phyloP scores from a whole-genome alignment of 2,797 vertebrate species.

The Microctenopoma stevenorrisi region DNA sequence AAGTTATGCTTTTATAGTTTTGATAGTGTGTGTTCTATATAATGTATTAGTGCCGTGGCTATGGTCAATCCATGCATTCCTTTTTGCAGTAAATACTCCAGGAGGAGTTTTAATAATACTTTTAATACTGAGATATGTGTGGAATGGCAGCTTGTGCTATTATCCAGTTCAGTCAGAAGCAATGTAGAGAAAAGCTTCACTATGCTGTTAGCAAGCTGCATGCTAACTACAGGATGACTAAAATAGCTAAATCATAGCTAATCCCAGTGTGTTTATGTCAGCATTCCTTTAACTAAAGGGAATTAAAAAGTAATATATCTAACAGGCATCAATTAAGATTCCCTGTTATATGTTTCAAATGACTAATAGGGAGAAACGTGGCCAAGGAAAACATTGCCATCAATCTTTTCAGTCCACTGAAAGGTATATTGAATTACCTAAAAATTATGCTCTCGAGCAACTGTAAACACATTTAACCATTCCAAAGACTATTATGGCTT shows the following conservation, averaged over 20 bases:
- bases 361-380: constrained; percentile 36
- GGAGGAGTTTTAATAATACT: constrained; percentile 35
- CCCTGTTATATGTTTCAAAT: constrained; percentile 20
- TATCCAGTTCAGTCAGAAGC: constrained; percentile 26
- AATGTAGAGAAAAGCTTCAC: constrained; percentile 15
- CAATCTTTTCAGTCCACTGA: constrained; percentile 18
- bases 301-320: constrained; percentile 22
- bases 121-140: constrained; percentile 24
- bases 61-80: constrained; percentile 28
- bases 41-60: constrained; percentile 60
- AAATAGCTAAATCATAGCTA: constrained; percentile 35
- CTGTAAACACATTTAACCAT: constrained; percentile 48
- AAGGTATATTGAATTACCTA: constrained; percentile 22
- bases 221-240: constrained; percentile 16
- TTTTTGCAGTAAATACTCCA: constrained; percentile 39
- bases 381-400: constrained; percentile 22
- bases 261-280: constrained; percentile 32
- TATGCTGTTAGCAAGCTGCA: constrained; percentile 28
- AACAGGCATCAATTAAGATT: constrained; percentile 28
- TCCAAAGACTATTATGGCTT: constrained; percentile 75
- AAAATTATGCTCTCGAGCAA: constrained; percentile 4
- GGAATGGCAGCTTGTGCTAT: constrained; percentile 25
- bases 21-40: constrained; percentile 55
- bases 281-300: constrained; percentile 65
- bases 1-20: constrained; percentile 68